Evolutionary conservation across 2,888 invertebrate genomes (phyloP).

Genomic region (Podotricha telesiphe): DNA sequence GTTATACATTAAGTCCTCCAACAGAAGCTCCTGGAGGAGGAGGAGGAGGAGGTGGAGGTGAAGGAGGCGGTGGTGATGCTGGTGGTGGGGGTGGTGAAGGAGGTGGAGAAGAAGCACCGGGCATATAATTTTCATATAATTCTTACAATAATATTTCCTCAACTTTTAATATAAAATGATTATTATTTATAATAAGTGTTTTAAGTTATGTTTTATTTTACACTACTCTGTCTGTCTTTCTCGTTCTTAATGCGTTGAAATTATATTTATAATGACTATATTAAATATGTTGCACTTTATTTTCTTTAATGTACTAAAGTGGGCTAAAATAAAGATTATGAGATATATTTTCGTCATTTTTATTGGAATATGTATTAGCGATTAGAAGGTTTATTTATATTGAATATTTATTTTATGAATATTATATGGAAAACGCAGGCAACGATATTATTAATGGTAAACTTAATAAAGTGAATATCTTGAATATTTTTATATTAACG

Average conservation of each 20-base stretch:
- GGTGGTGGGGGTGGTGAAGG: background rate
- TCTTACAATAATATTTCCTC: background rate
- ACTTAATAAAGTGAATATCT: too few species aligned
- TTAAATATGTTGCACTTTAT: constrained; percentile 2
- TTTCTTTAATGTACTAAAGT: constrained; percentile 9
- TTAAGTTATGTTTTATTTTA: constrained; percentile 18
- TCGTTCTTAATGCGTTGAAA: background rate
- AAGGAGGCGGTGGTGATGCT: background rate
- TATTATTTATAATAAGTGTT: constrained; percentile 15
- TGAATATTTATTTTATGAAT: too few species aligned
- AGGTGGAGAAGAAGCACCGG: background rate
- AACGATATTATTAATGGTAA: too few species aligned
- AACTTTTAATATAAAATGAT: constrained; percentile 6
- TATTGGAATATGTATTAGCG: too few species aligned
- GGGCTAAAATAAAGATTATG: constrained; percentile 14
- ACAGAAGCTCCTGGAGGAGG: constrained; percentile 33
- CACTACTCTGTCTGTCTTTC: background rate
- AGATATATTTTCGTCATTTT: background rate
- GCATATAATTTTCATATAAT: constrained; percentile 7
- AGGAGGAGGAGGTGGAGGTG: constrained; percentile 12
- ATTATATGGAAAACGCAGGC: too few species aligned
- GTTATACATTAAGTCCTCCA: constrained; percentile 20
- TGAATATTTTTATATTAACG: too few species aligned
- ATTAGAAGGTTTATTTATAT: too few species aligned
- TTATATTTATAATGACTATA: background rate